Base-by-base conservation (phyloP, 2,113 vertebrate genomes). In the Siniperca chuatsi region DNA sequence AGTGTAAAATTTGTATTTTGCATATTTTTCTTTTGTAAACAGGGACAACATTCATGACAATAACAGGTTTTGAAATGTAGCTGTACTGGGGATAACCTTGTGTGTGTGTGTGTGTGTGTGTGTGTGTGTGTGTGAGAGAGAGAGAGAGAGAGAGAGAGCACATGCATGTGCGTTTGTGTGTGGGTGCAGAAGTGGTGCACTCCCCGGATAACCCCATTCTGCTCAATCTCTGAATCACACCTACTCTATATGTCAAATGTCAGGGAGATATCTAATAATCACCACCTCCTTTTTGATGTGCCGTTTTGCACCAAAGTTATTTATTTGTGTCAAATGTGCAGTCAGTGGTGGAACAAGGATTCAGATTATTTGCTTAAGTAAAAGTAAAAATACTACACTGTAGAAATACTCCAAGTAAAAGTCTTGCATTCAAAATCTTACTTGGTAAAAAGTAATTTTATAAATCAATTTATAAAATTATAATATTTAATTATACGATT, bases 171-270 rank as follows among this genome's bases (percentile, higher is more conserved):
- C 11, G 7, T 48, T 29, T 21, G 55, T 55, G 48, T 52, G 80
- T 70, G 73, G 23, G 73, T 83, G 81, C 33, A 75, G 25, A 66
- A 23, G n/a, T 13, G 57, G 6, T 54, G 52, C 54, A 48, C 11
- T 52, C 35, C 73, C 37, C 35, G 55, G 57, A 6, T 35, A 55
- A 64, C 80, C 55, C 72, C 72, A 44, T 42, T 40, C 54, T 68
- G 33, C 62, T 46, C n/a, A 35, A 10, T 10, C n/a, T 71, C 48
- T 46, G 18, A 44, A 8, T 67, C 50, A 78, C 55, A 40, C 6
- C 20, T 23, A 4, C 1, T 21, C 71, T 29, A 2, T 16, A 10
- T n/a, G 21, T 48, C 58, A 76, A 25, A 72, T 0, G 33, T 13
- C 16, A 54, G 4, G 8, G 57, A 74, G 2, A 60, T 46, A 29